Evolutionary conservation across 2,888 invertebrate genomes (phyloP).

Genomic region (Tipula vernalis): DNA sequence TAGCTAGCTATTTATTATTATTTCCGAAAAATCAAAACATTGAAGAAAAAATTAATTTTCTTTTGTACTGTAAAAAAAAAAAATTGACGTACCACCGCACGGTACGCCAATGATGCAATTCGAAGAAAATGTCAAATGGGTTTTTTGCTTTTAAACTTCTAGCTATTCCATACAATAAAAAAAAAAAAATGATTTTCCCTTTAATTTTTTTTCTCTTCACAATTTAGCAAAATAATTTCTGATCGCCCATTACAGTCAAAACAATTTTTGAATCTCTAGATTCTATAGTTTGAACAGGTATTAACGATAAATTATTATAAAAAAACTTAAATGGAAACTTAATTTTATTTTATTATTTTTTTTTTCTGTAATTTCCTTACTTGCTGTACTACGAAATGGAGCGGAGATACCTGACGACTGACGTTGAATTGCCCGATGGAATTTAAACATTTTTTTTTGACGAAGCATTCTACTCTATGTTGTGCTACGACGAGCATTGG

Average conservation of each 20-base stretch:
- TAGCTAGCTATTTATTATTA: background rate
- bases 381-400: background rate
- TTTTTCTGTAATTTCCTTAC: background rate
- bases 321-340: background rate
- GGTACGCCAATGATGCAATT: slow-evolving; percentile 9
- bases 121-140: background rate
- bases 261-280: background rate
- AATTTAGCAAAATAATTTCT: background rate
- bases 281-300: background rate
- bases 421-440: background rate
- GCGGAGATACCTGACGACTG: background rate
- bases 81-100: background rate
- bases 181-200: background rate
- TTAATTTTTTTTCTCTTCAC: background rate
- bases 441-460: background rate
- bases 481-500: background rate
- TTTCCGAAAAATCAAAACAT: background rate
- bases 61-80: background rate
- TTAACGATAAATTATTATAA: background rate
- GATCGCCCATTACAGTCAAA: background rate
- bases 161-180: background rate
- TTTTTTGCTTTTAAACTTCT: background rate
- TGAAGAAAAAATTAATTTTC: background rate
- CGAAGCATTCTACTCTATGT: background rate
- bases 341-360: background rate